Evolutionary conservation across 2,888 invertebrate genomes (phyloP), one percentile per base, ranked within the genome.

Genomic region (Amphipoea lucens): DNA sequence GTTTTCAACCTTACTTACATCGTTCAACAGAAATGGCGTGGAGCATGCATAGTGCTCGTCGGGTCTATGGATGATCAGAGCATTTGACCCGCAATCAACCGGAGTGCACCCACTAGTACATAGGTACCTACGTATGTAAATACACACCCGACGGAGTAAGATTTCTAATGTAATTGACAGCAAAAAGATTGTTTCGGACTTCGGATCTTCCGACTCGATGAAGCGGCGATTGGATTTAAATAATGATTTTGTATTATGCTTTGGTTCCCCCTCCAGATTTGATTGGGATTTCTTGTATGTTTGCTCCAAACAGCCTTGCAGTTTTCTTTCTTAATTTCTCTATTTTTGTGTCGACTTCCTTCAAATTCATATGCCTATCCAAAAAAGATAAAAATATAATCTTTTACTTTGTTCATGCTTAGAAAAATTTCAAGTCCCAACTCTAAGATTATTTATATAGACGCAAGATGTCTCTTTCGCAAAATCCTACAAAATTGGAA

Each of bases 91-190:
- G 88, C 92, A 95, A 95, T 95, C 95, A 95, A 90, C 81, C 87
- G 91, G 91, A 95, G 95, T 95, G 95, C 95, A 95, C 89, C 87
- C 45, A 67, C 84, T 85, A 82, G 83, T 78, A 85, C 69, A 73
- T 66, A 68, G 63, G 51, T 90, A 84, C 71, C 60, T 82, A 82
- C 76, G 83, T 94, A 95, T 95, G 95, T 94, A 95, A 94, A 95
- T 95, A 89, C 82, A 78, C 78, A 86, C 90, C 90, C 90, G 74
- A 83, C 84, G 90, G 90, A 94, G 92, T 92, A 91, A 94, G 92
- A 94, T 94, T 95, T 95, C 95, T 95, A 95, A 95, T 94, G 95
- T 94, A 95, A 95, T 95, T 95, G 95, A 94, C 94, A 91, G 92
- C 90, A 88, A 92, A 92, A 94, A 93, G 92, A 92, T 92, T 90